Base-by-base conservation (phyloP, 2,797 vertebrate genomes). In the Syngnathus acus region DNA sequence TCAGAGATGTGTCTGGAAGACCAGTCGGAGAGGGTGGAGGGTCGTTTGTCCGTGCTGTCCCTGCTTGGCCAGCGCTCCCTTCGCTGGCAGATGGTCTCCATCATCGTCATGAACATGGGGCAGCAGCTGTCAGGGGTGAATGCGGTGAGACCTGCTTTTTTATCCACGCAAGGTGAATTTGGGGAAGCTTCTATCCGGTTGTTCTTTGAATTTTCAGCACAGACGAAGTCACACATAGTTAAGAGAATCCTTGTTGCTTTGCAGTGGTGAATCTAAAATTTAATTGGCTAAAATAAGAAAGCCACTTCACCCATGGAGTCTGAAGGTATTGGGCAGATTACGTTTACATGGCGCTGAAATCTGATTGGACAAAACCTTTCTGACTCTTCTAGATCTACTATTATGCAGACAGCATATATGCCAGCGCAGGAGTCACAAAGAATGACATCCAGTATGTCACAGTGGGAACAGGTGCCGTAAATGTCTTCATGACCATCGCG, bases 41-140 rank as follows among this genome's bases (percentile, higher is more conserved):
- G 93, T 6, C 89, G 47, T 13, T 70, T 90, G 32, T 64, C 82
- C 72, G 82, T 93, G 88, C 0, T 95, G 42, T 90, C 84, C 70
- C 88, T 97, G 67, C 90, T 92, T 77, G 84, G 84, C 60, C 88
- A 89, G 79, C 88, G 76, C 58, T 91, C 93, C 11, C 85, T 97
- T 62, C 90, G 94, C 43, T 96, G 95, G 96, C 96, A 97, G 84
- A 89, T 98, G 45, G 64, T 95, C 78, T 94, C 94, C 32, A 80
- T 95, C 75, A 55, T 95, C 0, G 13, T 91, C 74, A 88, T 97
- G 89, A 98, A 89, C 82, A 94, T 90, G 81, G 95, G 96, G 50
- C 95, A 98, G 84, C 96, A 98, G 90, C 92, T 98, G 74, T 97
- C 95, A 0, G 95, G 96, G n/a, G 81, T 97, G 71, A 97, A 98